Evolutionary conservation across 2,113 vertebrate species (phyloP).

Genomic region (Equus quagga): DNA sequence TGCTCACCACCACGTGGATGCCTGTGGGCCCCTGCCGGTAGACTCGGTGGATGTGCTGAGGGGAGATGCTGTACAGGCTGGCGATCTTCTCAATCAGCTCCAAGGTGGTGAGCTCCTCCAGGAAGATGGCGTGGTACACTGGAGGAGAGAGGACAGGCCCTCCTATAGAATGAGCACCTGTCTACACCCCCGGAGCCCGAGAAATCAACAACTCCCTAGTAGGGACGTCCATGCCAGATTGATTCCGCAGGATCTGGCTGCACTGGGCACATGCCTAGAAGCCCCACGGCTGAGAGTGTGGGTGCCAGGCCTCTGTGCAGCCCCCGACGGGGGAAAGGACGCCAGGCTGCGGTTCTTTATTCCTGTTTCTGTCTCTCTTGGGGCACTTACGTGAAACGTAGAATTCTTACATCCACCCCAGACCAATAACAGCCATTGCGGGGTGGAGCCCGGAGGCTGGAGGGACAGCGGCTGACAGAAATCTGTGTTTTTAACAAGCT

Average conservation of each 20-base stretch:
- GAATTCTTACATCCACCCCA: not conserved
- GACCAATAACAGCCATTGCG: not conserved
- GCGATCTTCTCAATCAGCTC: slow-evolving; percentile 96
- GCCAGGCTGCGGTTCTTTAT: fast-evolving
- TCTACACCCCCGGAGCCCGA: fast-evolving
- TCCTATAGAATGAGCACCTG: not conserved
- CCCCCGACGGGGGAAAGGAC: fast-evolving
- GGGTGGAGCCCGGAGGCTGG: not conserved
- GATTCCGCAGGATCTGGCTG: fast-evolving
- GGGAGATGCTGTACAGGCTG: slow-evolving; percentile 92
- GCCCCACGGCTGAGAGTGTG: not conserved
- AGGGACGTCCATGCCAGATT: not conserved
- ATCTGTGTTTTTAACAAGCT: not conserved
- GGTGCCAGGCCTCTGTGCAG: not conserved
- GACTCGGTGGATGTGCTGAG: slow-evolving; percentile 93
- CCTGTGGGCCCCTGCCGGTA: slow-evolving; percentile 94
- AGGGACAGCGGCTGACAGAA: not conserved
- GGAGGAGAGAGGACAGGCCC: slow-evolving; percentile 15
- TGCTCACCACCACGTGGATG: slow-evolving; percentile 95
- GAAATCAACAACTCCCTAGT: not conserved
- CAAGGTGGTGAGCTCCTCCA: slow-evolving; percentile 94
- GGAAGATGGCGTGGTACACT: slow-evolving; percentile 97
- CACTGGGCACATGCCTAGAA: not conserved
- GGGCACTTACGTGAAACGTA: not conserved
- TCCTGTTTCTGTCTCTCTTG: not conserved